Conservation (phyloP, 2,113 vertebrate genomes). For the Acanthisitta chloris region DNA sequence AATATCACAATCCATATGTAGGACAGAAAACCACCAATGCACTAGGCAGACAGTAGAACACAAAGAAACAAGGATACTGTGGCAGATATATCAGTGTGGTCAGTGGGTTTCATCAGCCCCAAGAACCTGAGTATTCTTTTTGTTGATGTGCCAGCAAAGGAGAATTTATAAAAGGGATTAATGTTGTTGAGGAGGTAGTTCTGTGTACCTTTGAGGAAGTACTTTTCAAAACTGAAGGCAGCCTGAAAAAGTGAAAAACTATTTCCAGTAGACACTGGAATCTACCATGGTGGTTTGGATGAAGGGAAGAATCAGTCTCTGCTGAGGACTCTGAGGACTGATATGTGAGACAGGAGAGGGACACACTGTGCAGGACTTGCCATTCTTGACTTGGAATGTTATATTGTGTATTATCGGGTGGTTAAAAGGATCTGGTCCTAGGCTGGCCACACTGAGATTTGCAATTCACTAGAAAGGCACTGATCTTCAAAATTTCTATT, state of each 20-base stretch:
- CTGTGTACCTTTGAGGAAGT: not conserved
- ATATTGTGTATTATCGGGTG: not conserved
- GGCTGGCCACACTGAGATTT: not conserved
- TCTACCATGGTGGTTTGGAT: rapidly evolving
- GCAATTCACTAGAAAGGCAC: not conserved
- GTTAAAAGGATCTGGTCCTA: not conserved
- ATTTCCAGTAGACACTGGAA: not conserved
- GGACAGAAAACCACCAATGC: not conserved
- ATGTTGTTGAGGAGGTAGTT: not conserved
- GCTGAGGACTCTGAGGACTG: not conserved
- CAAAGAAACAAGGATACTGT: rapidly evolving
- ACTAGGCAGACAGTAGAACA: not conserved
- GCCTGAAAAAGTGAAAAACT: not conserved
- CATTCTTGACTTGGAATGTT: not conserved
- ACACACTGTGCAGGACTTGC: not conserved
- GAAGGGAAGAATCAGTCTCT: not conserved
- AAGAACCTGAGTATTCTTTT: not conserved
- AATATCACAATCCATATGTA: rapidly evolving
- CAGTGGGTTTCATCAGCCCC: not conserved
- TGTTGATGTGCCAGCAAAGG: not conserved
- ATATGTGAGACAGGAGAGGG: rapidly evolving
- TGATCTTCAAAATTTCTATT: not conserved
- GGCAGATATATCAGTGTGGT: not conserved
- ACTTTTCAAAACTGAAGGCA: not conserved
- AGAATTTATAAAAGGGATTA: not conserved